Conservation (phyloP, 2,888 invertebrate species). For the Disparrhopalites patrizii region DNA sequence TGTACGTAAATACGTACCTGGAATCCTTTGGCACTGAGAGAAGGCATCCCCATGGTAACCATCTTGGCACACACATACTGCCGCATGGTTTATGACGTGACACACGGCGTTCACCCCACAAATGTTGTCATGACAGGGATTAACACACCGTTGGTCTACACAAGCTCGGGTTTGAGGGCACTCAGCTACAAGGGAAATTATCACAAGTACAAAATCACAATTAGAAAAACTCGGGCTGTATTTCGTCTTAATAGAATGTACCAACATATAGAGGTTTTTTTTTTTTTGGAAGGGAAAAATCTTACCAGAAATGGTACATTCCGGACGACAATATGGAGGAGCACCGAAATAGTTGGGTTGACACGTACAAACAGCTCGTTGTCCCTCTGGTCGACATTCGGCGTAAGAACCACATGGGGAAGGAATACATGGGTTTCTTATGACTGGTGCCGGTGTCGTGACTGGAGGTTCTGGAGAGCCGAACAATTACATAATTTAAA, state of each 20-base stretch:
- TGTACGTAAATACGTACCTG: constrained; percentile 19
- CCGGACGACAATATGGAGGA: constrained; percentile 62
- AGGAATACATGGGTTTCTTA: constrained; percentile 56
- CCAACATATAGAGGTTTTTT: background rate
- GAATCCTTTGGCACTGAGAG: constrained; percentile 32
- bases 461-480: constrained; percentile 15
- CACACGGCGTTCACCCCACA: constrained; percentile 75
- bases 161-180: constrained; percentile 82
- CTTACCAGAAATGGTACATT: constrained; percentile 63
- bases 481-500: background rate
- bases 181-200: constrained; percentile 66
- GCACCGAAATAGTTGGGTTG: constrained; percentile 50
- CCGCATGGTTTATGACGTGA: constrained; percentile 70
- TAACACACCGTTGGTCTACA: constrained; percentile 65
- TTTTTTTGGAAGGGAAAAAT: constrained; percentile 61
- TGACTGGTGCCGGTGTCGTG: constrained; percentile 15
- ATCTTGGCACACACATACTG: constrained; percentile 63
- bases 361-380: constrained; percentile 67
- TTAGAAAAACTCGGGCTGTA: too few species aligned
- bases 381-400: constrained; percentile 57
- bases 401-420: constrained; percentile 71
- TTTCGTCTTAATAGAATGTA: too few species aligned
- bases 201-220: too few species aligned
- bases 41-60: constrained; percentile 63
- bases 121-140: constrained; percentile 65